Conservation (phyloP, 2,113 vertebrate genomes). For the Platysternon megacephalum region DNA sequence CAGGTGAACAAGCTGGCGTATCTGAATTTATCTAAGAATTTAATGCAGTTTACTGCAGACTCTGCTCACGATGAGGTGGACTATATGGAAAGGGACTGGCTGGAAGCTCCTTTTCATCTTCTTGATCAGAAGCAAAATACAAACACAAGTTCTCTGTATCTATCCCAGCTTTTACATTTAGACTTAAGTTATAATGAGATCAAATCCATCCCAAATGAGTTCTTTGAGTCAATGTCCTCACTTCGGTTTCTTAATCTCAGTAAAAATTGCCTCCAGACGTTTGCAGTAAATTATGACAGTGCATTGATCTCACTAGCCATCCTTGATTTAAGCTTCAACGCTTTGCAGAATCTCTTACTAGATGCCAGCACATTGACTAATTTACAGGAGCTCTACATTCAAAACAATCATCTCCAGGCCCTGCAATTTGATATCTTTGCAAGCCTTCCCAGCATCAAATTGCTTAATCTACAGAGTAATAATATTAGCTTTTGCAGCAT, state of each 20-base stretch:
- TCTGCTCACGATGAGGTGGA: conserved; percentile 45
- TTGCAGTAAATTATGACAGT: conserved; percentile 59
- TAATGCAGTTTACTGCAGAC: conserved; percentile 77
- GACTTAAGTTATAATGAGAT: conserved; percentile 95
- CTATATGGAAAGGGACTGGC: conserved; percentile 55
- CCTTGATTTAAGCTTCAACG: conserved; percentile 89
- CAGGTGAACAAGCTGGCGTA: conserved; percentile 80
- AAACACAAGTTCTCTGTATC: conserved; percentile 58
- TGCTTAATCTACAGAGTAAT: conserved; percentile 88
- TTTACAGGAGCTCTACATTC: conserved; percentile 84
- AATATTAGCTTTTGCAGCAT: conserved; percentile 76
- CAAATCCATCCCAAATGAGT: conserved; percentile 79
- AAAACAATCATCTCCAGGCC: conserved; percentile 81
- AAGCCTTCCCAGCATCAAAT: conserved; percentile 79
- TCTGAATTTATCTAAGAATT: conserved; percentile 91
- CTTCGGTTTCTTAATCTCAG: conserved; percentile 91
- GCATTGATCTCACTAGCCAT: conserved; percentile 76
- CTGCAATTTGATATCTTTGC: conserved; percentile 81
- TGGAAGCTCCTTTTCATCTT: conserved; percentile 32
- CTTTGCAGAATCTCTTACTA: conserved; percentile 81
- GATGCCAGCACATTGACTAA: conserved; percentile 50
- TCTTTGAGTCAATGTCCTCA: conserved; percentile 82
- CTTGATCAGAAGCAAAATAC: conserved; percentile 32
- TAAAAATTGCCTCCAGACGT: conserved; percentile 88
- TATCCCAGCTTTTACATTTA: conserved; percentile 81